Conservation (phyloP, 2,888 invertebrate species). For the Luffia ferchaultella region DNA sequence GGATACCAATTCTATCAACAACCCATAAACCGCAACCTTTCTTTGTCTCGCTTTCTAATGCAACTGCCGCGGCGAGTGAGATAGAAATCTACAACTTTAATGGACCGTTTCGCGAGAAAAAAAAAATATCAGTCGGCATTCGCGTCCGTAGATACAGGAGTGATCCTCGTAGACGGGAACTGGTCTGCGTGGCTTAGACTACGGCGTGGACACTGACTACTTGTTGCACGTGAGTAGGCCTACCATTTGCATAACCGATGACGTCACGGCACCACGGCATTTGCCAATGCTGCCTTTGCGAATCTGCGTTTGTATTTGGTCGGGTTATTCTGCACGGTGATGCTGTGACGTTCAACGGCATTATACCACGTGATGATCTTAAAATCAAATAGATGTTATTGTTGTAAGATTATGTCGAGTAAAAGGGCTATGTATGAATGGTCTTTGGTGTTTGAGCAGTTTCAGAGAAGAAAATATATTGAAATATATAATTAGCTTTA, state of each 20-base stretch:
- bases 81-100: conserved; percentile 65
- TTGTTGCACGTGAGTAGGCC: not conserved
- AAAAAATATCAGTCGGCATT: conserved; percentile 60
- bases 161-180: conserved; percentile 56
- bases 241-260: not conserved
- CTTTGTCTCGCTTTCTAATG: conserved; percentile 61
- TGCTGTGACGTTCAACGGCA: conserved; percentile 15
- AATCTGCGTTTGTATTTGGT: not conserved
- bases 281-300: not conserved
- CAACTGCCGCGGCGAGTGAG: conserved; percentile 50
- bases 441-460: no score
- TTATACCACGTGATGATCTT: conserved; percentile 16
- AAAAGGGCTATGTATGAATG: no score
- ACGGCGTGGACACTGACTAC: conserved; percentile 27
- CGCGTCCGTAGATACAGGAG: conserved; percentile 63
- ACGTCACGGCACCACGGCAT: not conserved
- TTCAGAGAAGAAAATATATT: no score
- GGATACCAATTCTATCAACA: conserved; percentile 68
- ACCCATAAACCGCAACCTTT: conserved; percentile 66
- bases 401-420: no score
- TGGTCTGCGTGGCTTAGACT: conserved; percentile 24
- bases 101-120: conserved; percentile 65
- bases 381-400: conserved; percentile 12
- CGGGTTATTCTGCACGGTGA: conserved; percentile 2
- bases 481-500: no score